Evolutionary conservation across 1,140 invertebrate genomes (phyloP).

Genomic region (Lepidostoma basale): DNA sequence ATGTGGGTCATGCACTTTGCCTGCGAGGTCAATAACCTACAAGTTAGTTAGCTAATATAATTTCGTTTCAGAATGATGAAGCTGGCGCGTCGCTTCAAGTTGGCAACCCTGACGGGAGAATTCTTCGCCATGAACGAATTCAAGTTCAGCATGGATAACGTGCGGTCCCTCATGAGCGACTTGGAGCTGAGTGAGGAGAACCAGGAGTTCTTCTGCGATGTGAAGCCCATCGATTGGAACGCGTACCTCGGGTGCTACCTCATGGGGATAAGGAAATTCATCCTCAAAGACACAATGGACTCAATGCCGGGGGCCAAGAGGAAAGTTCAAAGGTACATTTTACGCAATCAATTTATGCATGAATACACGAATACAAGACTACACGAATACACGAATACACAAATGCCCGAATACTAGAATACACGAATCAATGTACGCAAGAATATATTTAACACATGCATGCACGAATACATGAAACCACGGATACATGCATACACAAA

Average conservation of each 20-base stretch:
- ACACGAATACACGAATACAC: neutral
- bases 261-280: constrained; percentile 77
- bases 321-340: constrained; percentile 68
- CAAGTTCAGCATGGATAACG: constrained; percentile 80
- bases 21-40: no score
- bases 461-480: neutral
- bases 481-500: neutral
- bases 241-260: constrained; percentile 75
- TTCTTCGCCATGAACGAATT: constrained; percentile 90
- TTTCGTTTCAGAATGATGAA: constrained; percentile 76
- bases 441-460: neutral
- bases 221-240: constrained; percentile 69
- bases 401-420: neutral
- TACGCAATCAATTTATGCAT: neutral
- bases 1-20: no score
- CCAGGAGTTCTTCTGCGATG: constrained; percentile 64
- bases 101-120: constrained; percentile 77
- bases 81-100: constrained; percentile 78
- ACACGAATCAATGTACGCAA: neutral
- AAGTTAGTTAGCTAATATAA: no score
- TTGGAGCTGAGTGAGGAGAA: constrained; percentile 66
- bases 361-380: neutral
- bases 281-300: constrained; percentile 76
- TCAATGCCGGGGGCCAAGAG: constrained; percentile 67
- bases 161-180: constrained; percentile 68